phyloP scores from a whole-genome alignment of 2,113 vertebrate genomes.

The Chaenocephalus aceratus region DNA sequence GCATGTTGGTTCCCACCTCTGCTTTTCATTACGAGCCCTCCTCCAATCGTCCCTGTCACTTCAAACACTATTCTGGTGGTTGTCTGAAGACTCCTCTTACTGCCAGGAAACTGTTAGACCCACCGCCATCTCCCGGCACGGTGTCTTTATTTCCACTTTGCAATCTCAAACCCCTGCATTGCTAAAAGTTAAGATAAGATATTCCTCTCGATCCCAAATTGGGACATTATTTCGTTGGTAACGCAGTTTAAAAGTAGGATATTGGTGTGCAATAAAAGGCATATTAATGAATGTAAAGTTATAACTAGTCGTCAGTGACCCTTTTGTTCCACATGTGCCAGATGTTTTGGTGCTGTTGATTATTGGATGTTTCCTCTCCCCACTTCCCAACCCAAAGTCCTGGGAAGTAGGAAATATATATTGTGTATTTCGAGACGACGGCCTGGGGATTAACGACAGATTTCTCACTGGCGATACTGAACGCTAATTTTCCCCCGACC shows the following conservation, averaged over 20 bases:
- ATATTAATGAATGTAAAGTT: too few species aligned
- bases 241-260: too few species aligned
- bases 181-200: too few species aligned
- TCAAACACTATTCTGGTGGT: constrained; percentile 62
- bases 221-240: too few species aligned
- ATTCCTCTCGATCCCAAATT: too few species aligned
- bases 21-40: constrained; percentile 69
- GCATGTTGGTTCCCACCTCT: constrained; percentile 49
- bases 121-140: constrained; percentile 51
- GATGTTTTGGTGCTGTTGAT: background rate
- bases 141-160: constrained; percentile 39
- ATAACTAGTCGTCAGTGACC: background rate
- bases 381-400: constrained; percentile 23
- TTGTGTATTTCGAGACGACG: constrained; percentile 31
- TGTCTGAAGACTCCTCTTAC: constrained; percentile 49
- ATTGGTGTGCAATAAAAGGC: too few species aligned
- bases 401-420: constrained; percentile 37
- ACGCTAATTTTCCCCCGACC: constrained; percentile 15
- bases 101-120: constrained; percentile 73
- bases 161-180: constrained; percentile 21
- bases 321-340: constrained; percentile 19
- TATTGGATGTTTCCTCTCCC: constrained; percentile 7
- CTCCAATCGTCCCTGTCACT: constrained; percentile 57
- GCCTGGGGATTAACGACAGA: constrained; percentile 17
- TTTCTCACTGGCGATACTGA: constrained; percentile 41